phyloP scores from a whole-genome alignment of 2,888 invertebrate species.

The Heteropelma amictum region DNA sequence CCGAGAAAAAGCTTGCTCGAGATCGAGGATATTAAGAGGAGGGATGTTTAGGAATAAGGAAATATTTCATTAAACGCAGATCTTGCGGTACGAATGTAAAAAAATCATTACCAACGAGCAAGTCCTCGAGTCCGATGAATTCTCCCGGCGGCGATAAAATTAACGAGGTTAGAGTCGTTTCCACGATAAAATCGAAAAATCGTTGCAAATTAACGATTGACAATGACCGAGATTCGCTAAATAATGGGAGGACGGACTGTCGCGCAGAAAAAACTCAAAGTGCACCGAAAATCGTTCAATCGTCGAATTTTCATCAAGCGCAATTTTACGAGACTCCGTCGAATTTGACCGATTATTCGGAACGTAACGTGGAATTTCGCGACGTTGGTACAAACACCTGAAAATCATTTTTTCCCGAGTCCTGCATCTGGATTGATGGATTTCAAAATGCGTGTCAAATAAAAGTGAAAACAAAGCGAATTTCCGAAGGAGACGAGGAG shows the following conservation, averaged over 20 bases:
- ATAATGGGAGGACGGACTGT: not conserved
- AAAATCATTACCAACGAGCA: conserved; percentile 15
- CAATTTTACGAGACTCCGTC: conserved; percentile 28
- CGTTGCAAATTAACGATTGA: conserved; percentile 24
- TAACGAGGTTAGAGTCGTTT: conserved; percentile 51
- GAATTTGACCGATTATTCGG: conserved; percentile 32
- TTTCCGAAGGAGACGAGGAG: too few species aligned
- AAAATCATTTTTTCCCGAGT: conserved; percentile 10
- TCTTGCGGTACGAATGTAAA: conserved; percentile 25
- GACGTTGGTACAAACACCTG: conserved; percentile 57
- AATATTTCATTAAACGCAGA: not conserved
- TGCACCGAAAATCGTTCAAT: conserved; percentile 60
- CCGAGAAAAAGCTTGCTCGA: too few species aligned
- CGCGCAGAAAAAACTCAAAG: conserved; percentile 52
- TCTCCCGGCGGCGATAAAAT: conserved; percentile 42
- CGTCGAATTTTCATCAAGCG: conserved; percentile 45
- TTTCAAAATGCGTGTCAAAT: not conserved
- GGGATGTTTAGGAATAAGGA: not conserved
- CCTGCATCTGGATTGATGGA: conserved; percentile 7
- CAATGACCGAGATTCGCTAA: conserved; percentile 4
- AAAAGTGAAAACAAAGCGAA: not conserved
- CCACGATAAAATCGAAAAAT: conserved; percentile 51
- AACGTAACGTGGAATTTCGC: conserved; percentile 44
- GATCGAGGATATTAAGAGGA: too few species aligned
- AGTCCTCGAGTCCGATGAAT: conserved; percentile 33